phyloP scores from a whole-genome alignment of 2,797 vertebrate species.

The Momotus momota region DNA sequence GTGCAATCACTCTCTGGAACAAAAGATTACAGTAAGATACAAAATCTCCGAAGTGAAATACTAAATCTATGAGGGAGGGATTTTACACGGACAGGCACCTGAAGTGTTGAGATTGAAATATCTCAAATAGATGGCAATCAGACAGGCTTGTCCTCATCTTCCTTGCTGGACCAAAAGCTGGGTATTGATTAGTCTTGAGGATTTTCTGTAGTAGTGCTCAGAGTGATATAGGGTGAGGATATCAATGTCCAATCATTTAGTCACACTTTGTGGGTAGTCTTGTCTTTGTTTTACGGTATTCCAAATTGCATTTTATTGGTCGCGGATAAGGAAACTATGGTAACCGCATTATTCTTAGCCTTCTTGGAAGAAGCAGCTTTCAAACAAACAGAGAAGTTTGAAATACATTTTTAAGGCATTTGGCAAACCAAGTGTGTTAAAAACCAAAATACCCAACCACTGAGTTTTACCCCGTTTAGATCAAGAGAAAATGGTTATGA shows the following conservation, averaged over 20 bases:
- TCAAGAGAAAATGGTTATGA: constrained; percentile 17
- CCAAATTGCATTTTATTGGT: constrained; percentile 28
- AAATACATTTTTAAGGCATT: constrained; percentile 49
- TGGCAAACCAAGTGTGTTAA: constrained; percentile 35
- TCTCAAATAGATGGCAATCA: background rate
- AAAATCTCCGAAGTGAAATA: background rate
- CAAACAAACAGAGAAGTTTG: constrained; percentile 36
- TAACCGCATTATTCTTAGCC: constrained; percentile 39
- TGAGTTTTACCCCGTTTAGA: constrained; percentile 16
- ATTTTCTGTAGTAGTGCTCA: background rate
- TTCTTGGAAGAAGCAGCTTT: constrained; percentile 32
- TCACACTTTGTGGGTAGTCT: background rate
- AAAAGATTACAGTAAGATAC: background rate
- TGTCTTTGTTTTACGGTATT: constrained; percentile 10
- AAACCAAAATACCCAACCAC: constrained; percentile 6
- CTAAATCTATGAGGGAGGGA: background rate
- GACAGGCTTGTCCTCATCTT: background rate
- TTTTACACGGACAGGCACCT: background rate
- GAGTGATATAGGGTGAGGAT: background rate
- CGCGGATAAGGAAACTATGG: constrained; percentile 48
- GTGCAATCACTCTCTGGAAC: background rate
- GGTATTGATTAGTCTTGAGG: background rate
- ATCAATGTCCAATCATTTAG: background rate
- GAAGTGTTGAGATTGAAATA: background rate
- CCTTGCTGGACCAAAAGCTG: background rate